Base-by-base conservation (phyloP, 2,888 invertebrate genomes). In the Luperina testacea region DNA sequence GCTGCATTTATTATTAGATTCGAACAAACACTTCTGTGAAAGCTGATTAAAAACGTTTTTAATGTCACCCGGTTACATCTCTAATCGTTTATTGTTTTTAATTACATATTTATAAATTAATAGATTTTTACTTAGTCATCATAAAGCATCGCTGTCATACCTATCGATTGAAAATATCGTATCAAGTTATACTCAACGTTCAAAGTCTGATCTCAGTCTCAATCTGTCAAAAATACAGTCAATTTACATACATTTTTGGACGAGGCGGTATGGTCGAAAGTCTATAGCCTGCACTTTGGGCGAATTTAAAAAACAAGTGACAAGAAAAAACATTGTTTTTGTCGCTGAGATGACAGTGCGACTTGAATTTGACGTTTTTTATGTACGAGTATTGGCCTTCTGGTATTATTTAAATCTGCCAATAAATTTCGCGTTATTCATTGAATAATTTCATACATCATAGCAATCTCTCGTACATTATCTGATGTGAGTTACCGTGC, bases 31-130 rank as follows among this genome's bases (percentile, higher is more conserved):
- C 27, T 81, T 68, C 27, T 51, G 63, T 64, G 81, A 80, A 81
- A 81, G 81, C 24, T 68, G 68, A 63, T 59, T 64, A 20, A 15
- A 65, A 61, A n/a, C 32, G 24, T 17, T 68, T 61, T 63, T 53
- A 81, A 75, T 65, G 59, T 81, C 51, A 80, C 53, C 27, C 9
- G 5, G 69, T 65, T 9, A n/a, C 81, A 51, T 81, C 64, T 81
- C 42, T 81, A 32, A 38, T 71, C 24, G 45, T 69, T 74, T n/a
- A 48, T 64, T 32, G 27, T 61, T n/a, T 38, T 38, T 42, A 51
- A 42, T 13, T 17, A 63, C 8, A 73, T 17, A 53, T 61, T 7
- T 17, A 20, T 51, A 24, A 24, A 32, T 0, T 9, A 48, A 73
- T 48, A n/a, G 3, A 75, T 27, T 74, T 80, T 70, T 70, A 51